Conservation (phyloP, 2,113 vertebrate species). For the Rana temporaria region DNA sequence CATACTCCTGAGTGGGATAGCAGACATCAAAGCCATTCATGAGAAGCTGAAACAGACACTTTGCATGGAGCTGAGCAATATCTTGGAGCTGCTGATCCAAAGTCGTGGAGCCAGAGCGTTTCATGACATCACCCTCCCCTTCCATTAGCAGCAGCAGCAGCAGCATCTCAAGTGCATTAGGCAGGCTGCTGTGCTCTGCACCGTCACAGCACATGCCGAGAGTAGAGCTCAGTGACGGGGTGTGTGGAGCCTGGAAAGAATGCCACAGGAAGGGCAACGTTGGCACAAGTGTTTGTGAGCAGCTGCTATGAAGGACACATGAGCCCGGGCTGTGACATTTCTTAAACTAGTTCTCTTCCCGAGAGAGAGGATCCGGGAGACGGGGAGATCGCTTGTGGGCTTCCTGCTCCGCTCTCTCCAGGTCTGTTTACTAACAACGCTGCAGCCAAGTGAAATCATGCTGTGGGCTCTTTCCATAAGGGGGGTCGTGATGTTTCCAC, state of each 20-base stretch:
- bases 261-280: neutral
- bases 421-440: conserved; percentile 51
- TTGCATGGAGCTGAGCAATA: conserved; percentile 63
- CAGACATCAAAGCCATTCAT: conserved; percentile 43
- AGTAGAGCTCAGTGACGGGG: conserved; percentile 30
- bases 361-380: conserved; percentile 15
- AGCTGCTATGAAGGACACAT: conserved; percentile 44
- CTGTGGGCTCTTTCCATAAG: neutral
- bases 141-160: conserved; percentile 57
- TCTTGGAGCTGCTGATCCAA: conserved; percentile 51
- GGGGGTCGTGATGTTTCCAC: conserved; percentile 22
- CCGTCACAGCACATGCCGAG: conserved; percentile 28
- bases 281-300: neutral
- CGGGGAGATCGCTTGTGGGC: conserved; percentile 56
- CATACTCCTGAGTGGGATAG: conserved; percentile 54
- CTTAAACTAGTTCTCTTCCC: conserved; percentile 39
- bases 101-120: conserved; percentile 21
- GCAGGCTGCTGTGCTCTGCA: conserved; percentile 48
- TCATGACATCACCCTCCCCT: conserved; percentile 63
- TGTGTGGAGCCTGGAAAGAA: conserved; percentile 42
- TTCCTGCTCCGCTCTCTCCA: conserved; percentile 51
- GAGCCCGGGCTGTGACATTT: conserved; percentile 40
- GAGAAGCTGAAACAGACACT: conserved; percentile 54
- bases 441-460: conserved; percentile 4
- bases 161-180: conserved; percentile 53